Base-by-base conservation (phyloP, 2,113 vertebrate species). In the zebrafish (Danio rerio) region DNA sequence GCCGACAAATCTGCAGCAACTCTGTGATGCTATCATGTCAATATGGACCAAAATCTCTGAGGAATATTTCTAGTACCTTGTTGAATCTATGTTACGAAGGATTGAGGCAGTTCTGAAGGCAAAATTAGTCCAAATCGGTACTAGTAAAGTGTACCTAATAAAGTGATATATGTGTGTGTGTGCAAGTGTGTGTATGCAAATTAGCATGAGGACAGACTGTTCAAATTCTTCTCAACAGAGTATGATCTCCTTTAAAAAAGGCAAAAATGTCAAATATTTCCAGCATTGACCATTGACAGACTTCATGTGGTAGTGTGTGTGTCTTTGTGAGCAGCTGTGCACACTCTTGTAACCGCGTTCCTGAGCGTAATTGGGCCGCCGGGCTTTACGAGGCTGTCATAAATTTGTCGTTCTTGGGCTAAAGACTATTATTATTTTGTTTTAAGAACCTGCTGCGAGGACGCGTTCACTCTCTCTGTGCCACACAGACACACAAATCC, bases 311-410 rank as follows among this genome's bases (percentile, higher is more conserved):
- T 47, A 45, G 45, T 75, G 18, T 81, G 59, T 78, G 20, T 31
- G 42, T 47, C 31, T 71, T 59, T 31, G 16, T 53, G 63, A 56
- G 66, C 78, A 81, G 56, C 81, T 84, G 82, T 82, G 61, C 65
- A 81, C 65, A 59, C 21, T 31, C 52, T 76, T 50, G 68, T 77
- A 81, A 83, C 74, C 76, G 65, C 50, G 12, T 13, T 47, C 45
- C 49, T 31, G 58, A 73, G 43, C 84, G 71, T 72, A 80, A 82
- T 77, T 82, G 78, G 18, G 15, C 55, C 20, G 10, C 66, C 66
- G 40, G 7, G 18, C 49, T 85, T 86, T 83, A 88, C 75, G 75
- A 87, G 85, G 47, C 20, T 18, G 79, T 59, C 52, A 56, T 85
- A 84, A 84, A 83, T 69, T 52, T 87, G 81, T 68, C 58, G 74